Evolutionary conservation across 1,140 invertebrate species (phyloP), one percentile per base, ranked within the genome.

Genomic region (Nautilus pompilius): DNA sequence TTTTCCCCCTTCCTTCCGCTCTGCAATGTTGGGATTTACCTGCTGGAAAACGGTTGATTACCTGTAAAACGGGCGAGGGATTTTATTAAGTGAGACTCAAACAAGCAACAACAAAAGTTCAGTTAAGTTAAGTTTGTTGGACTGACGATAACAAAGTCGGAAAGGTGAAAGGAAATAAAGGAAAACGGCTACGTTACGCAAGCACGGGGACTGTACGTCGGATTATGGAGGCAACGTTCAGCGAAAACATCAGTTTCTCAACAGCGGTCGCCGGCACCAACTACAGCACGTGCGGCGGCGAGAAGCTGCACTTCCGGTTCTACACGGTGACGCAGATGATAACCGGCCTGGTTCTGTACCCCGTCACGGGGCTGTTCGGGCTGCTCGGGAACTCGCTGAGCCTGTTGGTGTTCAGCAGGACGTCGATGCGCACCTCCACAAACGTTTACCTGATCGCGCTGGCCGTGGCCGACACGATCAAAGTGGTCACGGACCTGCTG

Each of bases 371-470:
- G 66, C 79, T 87, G 62, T 82, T 90, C 57, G 90, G 90, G 62
- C 83, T 90, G 33, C 78, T 89, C 62, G 90, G 90, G 48, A 91
- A 91, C 80, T 80, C 85, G 32, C 82, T 90, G 34, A 89, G 88
- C 49, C 87, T 91, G 62, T 85, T 90, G 67, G 89, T 91, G 60
- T 83, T 91, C 63, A 89, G 88, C 61, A 84, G 88, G 64, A 81
- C 86, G 65, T 84, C 87, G 32, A 90, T 90, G 89, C 79, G 88
- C 58, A 87, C 86, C 62, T 89, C 89, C 33, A 91, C 90, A 41
- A 90, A 91, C 79, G 71, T 72, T 63, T 91, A 91, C 78, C 81
- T 91, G 71, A 88, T 88, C 57, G 89, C 89, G 0, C 74, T 91
- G 63, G 89, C 90, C 46, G 84, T 89, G 45, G 87, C 89, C 15